Conservation (phyloP, 2,797 vertebrate species). For the Pipistrellus pygmaeus region DNA sequence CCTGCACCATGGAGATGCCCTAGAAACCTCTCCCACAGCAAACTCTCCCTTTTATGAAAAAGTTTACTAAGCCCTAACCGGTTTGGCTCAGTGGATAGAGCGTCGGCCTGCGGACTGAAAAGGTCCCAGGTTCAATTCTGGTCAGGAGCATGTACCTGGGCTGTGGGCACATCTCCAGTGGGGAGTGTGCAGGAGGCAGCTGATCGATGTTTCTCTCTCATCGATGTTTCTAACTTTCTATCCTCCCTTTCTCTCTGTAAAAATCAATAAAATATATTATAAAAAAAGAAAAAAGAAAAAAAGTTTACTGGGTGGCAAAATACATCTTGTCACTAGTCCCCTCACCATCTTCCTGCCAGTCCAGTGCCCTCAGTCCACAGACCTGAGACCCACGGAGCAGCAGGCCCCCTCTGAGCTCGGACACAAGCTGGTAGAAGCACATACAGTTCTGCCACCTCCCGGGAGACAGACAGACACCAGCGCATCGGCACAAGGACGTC, state of each 20-base stretch:
- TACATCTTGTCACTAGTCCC: background rate
- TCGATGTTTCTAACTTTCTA: no score
- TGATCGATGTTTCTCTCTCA: no score
- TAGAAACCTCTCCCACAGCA: background rate
- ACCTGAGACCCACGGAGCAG: accelerated
- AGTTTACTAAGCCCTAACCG: background rate
- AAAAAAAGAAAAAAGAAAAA: background rate
- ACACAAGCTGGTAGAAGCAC: background rate
- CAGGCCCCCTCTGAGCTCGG: background rate
- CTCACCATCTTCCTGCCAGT: background rate
- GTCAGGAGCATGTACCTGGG: no score
- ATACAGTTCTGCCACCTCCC: background rate
- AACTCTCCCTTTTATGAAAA: background rate
- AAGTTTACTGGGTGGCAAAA: background rate
- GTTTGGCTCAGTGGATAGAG: no score
- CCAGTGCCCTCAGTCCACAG: background rate
- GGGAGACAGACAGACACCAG: background rate
- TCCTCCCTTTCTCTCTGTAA: no score
- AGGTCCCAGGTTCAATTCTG: no score
- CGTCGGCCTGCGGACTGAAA: no score
- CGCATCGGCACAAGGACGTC: background rate
- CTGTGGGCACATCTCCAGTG: no score
- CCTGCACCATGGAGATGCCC: background rate
- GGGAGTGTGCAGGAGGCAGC: no score
- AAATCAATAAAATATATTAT: no score